Evolutionary conservation across 2,113 vertebrate genomes (phyloP), one percentile per base, ranked within the genome.

Genomic region (Lethenteron camtschaticum): DNA sequence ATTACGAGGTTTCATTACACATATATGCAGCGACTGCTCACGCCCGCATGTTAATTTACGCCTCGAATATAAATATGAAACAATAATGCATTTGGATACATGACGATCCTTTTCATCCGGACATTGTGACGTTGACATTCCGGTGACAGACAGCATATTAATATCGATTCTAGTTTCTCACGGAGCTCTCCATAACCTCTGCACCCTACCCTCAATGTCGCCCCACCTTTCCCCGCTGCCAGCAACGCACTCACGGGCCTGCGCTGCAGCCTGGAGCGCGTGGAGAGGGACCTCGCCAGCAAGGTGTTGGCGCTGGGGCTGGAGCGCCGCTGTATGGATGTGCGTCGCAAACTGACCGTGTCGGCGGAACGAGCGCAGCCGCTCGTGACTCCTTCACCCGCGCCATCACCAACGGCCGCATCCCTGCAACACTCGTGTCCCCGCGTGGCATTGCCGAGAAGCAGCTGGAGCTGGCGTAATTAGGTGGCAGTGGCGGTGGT

Each of bases 231-330:
- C 55, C 70, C 74, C 69, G 70, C 56, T 9, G 57, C 24, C 75
- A 99, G 91, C 73, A 76, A 78, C 4, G 79, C 86, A 1, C 76
- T 94, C 73, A 85, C 88, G 0, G 79, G 79, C 68, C 78, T 96
- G 70, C 76, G 79, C 77, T 82, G 86, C 68, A 86, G 96, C 41
- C 82, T 87, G 71, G 76, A 81, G 70, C 77, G 75, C 70, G 82
- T 95, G 78, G 76, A 79, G 76, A 79, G 82, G 11, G 85, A 94
- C 71, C 81, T 82, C 0, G 74, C 75, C 73, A 82, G 79, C 70
- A 95, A 96, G 76, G 72, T 77, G 59, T 79, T 75, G 58, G 81
- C 83, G 68, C 77, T 86, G 73, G 14, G 76, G 57, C 69, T 85
- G 72, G 82, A 86, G 75, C 80, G 80, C 70, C 84, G 82, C 73